Evolutionary conservation across 1,140 invertebrate species (phyloP).

Genomic region (Heliconius nattereri): DNA sequence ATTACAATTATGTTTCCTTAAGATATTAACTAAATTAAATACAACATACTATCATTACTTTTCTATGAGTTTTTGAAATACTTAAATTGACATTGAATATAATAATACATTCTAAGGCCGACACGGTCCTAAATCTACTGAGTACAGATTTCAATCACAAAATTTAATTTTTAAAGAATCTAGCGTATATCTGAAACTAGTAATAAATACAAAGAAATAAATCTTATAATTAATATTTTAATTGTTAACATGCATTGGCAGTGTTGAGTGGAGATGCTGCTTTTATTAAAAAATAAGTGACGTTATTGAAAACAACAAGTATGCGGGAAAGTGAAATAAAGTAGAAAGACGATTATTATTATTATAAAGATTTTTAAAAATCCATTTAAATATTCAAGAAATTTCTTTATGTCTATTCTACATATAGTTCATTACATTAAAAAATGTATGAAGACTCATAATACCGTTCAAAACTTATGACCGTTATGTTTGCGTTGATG

Average conservation of each 20-base stretch:
- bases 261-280: not conserved
- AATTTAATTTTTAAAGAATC: not conserved
- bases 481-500: no score
- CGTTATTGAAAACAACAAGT: no score
- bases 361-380: no score
- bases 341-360: no score
- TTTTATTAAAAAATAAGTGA: not conserved
- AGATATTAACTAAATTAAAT: not conserved
- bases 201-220: not conserved
- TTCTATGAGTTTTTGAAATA: not conserved
- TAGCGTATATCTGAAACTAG: not conserved
- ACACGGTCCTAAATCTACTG: constrained; percentile 13
- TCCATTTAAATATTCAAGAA: no score
- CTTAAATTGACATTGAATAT: not conserved
- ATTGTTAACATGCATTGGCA: not conserved
- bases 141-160: constrained; percentile 17
- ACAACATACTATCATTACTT: constrained; percentile 4
- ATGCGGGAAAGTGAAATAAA: no score
- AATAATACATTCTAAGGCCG: constrained; percentile 17
- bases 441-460: no score
- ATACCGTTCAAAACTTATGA: no score
- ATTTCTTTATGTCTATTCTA: no score
- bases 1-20: not conserved
- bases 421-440: no score
- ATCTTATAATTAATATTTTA: not conserved